phyloP scores from a whole-genome alignment of 2,113 vertebrate species.

The Pollachius pollachius region DNA sequence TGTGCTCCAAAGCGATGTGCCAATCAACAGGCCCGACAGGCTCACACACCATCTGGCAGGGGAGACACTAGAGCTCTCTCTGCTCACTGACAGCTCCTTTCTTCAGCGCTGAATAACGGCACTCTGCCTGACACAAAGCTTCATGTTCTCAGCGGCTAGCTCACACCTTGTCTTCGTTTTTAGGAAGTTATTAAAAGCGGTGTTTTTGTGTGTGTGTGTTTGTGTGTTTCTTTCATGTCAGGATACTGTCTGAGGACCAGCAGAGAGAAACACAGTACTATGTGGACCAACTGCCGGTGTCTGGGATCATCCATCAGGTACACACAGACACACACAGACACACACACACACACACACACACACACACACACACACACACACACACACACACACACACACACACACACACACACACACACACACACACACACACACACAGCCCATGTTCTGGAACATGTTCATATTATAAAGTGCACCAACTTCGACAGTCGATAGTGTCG shows the following conservation, averaged over 20 bases:
- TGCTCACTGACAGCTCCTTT: slow-evolving; percentile 28
- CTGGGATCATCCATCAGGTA: slow-evolving; percentile 98
- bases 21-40: slow-evolving; percentile 17
- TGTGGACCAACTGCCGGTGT: slow-evolving; percentile 92
- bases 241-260: slow-evolving; percentile 58
- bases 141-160: slow-evolving; percentile 19
- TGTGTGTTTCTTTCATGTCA: slow-evolving; percentile 43
- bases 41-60: slow-evolving; percentile 20
- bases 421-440: neutral
- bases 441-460: neutral
- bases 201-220: slow-evolving; percentile 3
- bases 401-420: neutral
- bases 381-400: neutral
- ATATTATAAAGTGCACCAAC: neutral
- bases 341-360: slow-evolving; percentile 1
- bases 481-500: too few relatives aligned
- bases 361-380: neutral
- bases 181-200: slow-evolving; percentile 14
- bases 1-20: slow-evolving; percentile 21
- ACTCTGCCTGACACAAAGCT: slow-evolving; percentile 23
- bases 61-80: slow-evolving; percentile 23
- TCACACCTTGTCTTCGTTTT: neutral
- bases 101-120: slow-evolving; percentile 27
- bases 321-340: neutral
- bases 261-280: slow-evolving; percentile 74